Evolutionary conservation across 2,797 vertebrate species (phyloP).

Genomic region (Triplophysa yarkandensis): DNA sequence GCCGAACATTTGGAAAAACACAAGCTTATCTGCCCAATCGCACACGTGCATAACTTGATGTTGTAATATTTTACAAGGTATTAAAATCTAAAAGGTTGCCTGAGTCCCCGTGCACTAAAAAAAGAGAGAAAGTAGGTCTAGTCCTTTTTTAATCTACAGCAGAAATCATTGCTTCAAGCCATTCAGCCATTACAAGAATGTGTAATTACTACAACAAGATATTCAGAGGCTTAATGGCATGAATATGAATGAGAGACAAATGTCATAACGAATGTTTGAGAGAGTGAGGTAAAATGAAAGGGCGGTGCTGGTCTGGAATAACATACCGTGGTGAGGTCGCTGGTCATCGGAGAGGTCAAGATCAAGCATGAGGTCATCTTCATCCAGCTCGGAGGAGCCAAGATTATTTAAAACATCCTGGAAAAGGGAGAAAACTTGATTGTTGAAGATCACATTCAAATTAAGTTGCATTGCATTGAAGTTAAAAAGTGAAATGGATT

Average conservation of each 20-base stretch:
- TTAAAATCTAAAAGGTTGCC: slow-evolving; percentile 36
- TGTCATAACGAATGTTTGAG: slow-evolving; percentile 12
- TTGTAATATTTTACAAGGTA: slow-evolving; percentile 40
- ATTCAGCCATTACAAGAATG: slow-evolving; percentile 15
- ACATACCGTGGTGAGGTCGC: slow-evolving; percentile 84
- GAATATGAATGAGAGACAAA: slow-evolving; percentile 34
- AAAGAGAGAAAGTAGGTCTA: neutral
- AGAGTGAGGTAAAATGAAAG: slow-evolving; percentile 8
- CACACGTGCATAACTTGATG: slow-evolving; percentile 21
- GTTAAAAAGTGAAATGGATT: neutral
- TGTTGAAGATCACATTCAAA: no score
- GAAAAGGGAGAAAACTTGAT: neutral
- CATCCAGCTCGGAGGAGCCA: slow-evolving; percentile 95
- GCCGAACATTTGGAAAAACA: slow-evolving; percentile 55
- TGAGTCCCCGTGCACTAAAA: slow-evolving; percentile 9
- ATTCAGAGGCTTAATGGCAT: slow-evolving; percentile 19
- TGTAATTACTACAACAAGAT: slow-evolving; percentile 25
- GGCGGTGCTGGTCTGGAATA: neutral
- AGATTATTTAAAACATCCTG: slow-evolving; percentile 91
- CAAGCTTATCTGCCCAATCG: slow-evolving; percentile 30
- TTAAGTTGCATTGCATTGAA: neutral
- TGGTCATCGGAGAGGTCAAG: slow-evolving; percentile 94
- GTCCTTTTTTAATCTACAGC: slow-evolving; percentile 22
- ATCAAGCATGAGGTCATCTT: slow-evolving; percentile 98
- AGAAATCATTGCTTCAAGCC: slow-evolving; percentile 26